Evolutionary conservation across 2,113 vertebrate species (phyloP).

Genomic region (Barnardius zonarius): DNA sequence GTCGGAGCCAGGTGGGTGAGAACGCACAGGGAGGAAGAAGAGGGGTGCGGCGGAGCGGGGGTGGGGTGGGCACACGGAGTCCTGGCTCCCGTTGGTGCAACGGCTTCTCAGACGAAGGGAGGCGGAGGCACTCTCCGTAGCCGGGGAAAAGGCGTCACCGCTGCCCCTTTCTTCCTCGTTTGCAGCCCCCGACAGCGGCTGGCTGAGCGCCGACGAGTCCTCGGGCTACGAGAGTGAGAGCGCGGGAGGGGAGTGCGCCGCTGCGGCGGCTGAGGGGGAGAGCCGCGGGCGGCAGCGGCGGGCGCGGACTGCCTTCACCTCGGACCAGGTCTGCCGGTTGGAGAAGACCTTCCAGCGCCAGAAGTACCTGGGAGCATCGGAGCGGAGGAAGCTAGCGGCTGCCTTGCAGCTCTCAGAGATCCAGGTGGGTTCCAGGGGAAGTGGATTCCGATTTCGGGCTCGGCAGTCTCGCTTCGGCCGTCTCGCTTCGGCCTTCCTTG

Average conservation of each 20-base stretch:
- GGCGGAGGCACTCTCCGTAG: not conserved
- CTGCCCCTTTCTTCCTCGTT: too few relatives aligned
- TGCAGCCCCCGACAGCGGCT: not conserved
- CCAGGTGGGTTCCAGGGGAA: constrained; percentile 71
- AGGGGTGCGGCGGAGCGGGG: too few relatives aligned
- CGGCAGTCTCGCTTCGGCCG: accelerated
- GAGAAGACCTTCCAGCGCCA: constrained; percentile 81
- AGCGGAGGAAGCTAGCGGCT: constrained; percentile 76
- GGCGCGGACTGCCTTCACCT: constrained; percentile 79
- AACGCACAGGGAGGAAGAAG: not conserved
- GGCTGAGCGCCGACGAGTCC: constrained; percentile 20
- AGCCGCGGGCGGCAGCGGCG: constrained; percentile 42
- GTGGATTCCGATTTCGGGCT: not conserved
- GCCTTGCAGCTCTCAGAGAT: constrained; percentile 79
- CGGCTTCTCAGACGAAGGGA: not conserved
- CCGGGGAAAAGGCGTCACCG: not conserved
- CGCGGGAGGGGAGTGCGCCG: constrained; percentile 2
- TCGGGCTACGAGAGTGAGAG: constrained; percentile 54
- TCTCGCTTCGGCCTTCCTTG: accelerated
- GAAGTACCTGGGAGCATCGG: constrained; percentile 77
- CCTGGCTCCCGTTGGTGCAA: accelerated
- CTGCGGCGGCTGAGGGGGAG: not conserved
- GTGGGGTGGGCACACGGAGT: accelerated
- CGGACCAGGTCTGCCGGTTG: constrained; percentile 77
- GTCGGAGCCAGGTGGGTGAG: not conserved